Percentiles rank a stretch among this genome's conserved stretches.
phyloP scores from a whole-genome alignment of 2,888 invertebrate genomes.

The Cryptops parisi region DNA sequence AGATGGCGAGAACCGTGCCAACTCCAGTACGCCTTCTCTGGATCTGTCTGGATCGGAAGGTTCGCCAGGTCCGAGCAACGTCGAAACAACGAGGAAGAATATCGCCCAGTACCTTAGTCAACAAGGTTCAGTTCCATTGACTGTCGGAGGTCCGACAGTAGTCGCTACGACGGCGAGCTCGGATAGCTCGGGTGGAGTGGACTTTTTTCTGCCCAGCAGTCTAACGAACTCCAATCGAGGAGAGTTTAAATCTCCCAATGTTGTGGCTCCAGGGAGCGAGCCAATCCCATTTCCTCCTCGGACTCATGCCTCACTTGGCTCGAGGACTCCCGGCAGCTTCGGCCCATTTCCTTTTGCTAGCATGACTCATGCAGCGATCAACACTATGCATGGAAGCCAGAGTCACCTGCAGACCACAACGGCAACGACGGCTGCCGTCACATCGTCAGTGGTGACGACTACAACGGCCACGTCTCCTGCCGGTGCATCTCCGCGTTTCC shows the following conservation, averaged over 20 bases:
- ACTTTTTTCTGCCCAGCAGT: not conserved
- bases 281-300: conserved; percentile 34
- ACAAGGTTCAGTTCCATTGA: conserved; percentile 22
- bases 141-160: conserved; percentile 15
- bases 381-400: conserved; percentile 50
- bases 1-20: conserved; percentile 26
- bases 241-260: conserved; percentile 50
- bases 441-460: not conserved
- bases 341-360: conserved; percentile 73
- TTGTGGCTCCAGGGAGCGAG: conserved; percentile 70
- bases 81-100: conserved; percentile 30
- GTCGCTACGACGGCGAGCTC: not conserved
- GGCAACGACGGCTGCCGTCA: not conserved
- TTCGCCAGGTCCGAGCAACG: conserved; percentile 27
- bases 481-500: conserved; percentile 15
- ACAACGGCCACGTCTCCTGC: not conserved
- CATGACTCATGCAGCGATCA: conserved; percentile 69
- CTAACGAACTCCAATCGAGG: not conserved
- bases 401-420: not conserved
- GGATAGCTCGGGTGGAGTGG: not conserved
- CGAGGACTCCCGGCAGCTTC: conserved; percentile 27
- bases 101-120: conserved; percentile 31
- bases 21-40: conserved; percentile 20
- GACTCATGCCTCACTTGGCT: conserved; percentile 10
- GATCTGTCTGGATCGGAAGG: conserved; percentile 21